Evolutionary conservation across 2,888 invertebrate species (phyloP), one percentile per base, ranked within the genome.

Genomic region (Tupiocoris notatus): DNA sequence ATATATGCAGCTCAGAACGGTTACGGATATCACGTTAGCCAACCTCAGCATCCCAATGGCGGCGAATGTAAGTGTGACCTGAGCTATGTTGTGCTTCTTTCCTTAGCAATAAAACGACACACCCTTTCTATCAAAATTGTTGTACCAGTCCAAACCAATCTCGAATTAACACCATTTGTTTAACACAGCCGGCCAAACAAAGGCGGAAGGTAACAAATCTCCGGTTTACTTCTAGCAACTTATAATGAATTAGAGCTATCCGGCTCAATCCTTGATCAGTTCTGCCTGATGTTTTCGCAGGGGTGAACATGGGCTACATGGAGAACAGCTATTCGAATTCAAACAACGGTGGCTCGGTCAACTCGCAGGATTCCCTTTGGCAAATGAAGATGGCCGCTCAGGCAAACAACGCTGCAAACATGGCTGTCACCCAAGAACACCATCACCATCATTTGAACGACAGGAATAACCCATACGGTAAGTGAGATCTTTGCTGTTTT

Each of bases 301-400:
- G 93, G 90, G 90, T 91, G 79, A 93, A 93, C 85, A 92, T 93
- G 91, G 93, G 91, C 79, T 95, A 94, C 86, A 90, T 94, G 86
- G 95, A 95, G 84, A 94, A 94, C 85, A 94, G 93, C 84, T 95
- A 95, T 85, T 93, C 94, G 77, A 95, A 95, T 84, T 95, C 94
- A 78, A 95, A 95, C 86, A 94, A 95, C 84, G 95, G 95, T n/a
- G 95, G 95, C 80, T 95, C 95, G 82, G 95, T 95, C 77, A 95
- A 96, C 86, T 95, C 95, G 2, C 95, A 95, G 85, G 95, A 95
- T 84, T 95, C 95, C 57, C 86, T 96, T 82, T 95, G 96, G 95
- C 95, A 95, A 85, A 92, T 95, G 89, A 95, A 95, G 85, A 92
- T 92, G 89, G 92, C 92, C 0, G 92, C 91, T n/a, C 79, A 79